Evolutionary conservation across 2,888 invertebrate genomes (phyloP).

Genomic region (Leptopilina syphax): DNA sequence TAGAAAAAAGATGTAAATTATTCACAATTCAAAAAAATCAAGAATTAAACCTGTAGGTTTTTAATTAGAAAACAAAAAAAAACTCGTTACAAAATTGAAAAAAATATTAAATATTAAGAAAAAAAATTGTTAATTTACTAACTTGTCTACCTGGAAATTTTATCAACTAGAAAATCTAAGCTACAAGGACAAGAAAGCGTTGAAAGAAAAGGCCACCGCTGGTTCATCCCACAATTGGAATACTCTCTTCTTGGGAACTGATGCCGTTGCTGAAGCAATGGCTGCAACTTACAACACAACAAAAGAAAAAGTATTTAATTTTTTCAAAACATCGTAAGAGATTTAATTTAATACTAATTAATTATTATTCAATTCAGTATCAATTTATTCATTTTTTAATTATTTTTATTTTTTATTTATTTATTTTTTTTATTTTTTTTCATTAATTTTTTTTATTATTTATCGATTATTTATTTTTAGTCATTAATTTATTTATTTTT

Average conservation of each 20-base stretch:
- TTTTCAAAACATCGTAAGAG: not conserved
- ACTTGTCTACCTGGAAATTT: not conserved
- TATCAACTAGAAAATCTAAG: constrained; percentile 80
- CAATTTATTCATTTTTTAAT: too few relatives aligned
- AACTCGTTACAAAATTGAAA: not conserved
- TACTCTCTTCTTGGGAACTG: constrained; percentile 92
- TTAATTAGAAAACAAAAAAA: not conserved
- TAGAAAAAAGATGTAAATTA: not conserved
- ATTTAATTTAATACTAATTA: too few relatives aligned
- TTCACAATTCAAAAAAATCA: constrained; percentile 76
- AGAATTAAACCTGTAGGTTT: constrained; percentile 77
- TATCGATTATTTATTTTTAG: too few relatives aligned
- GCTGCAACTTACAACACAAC: constrained; percentile 89
- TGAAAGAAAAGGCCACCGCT: constrained; percentile 85
- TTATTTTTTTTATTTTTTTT: too few relatives aligned
- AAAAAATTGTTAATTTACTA: too few relatives aligned
- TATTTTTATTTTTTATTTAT: too few relatives aligned
- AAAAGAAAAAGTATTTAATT: constrained; percentile 84
- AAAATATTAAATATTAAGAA: not conserved
- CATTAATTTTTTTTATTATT: too few relatives aligned
- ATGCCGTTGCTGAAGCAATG: constrained; percentile 95
- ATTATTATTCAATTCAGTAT: too few relatives aligned
- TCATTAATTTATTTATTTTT: not conserved
- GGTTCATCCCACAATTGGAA: constrained; percentile 96
- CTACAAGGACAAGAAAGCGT: constrained; percentile 90